Conservation (phyloP, 2,888 invertebrate genomes). For the Pomacea canaliculata region DNA sequence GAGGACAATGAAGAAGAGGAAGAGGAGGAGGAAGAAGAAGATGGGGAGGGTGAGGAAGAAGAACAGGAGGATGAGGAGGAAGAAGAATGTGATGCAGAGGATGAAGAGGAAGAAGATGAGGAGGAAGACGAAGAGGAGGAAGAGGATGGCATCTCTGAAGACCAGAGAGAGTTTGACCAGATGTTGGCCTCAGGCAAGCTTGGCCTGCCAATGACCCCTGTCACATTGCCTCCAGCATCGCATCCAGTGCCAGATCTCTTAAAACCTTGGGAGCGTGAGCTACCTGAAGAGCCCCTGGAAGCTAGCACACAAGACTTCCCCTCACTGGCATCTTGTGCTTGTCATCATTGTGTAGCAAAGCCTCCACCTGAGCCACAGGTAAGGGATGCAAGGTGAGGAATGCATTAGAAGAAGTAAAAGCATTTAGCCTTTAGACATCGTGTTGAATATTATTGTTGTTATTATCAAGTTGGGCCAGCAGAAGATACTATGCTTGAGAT, state of each 20-base stretch:
- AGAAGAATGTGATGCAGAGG: conserved; percentile 38
- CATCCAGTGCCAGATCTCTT: background rate
- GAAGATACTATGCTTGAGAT: too few relatives aligned
- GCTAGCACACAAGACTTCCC: conserved; percentile 17
- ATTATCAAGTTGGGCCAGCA: too few relatives aligned
- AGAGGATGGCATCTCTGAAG: conserved; percentile 44
- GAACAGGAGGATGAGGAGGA: conserved; percentile 39
- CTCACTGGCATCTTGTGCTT: conserved; percentile 48
- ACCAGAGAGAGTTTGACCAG: conserved; percentile 26
- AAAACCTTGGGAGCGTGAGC: conserved; percentile 18
- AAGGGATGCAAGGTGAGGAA: conserved; percentile 13
- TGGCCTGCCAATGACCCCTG: conserved; percentile 34
- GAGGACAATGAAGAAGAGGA: conserved; percentile 55
- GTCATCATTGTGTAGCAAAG: conserved; percentile 60
- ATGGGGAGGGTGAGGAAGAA: conserved; percentile 35
- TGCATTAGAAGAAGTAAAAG: too few relatives aligned
- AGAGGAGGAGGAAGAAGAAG: conserved; percentile 44
- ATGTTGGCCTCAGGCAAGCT: conserved; percentile 24
- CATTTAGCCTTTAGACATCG: too few relatives aligned
- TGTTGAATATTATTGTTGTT: too few relatives aligned
- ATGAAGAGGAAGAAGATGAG: conserved; percentile 44
- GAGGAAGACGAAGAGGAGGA: conserved; percentile 55
- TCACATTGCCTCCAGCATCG: conserved; percentile 2
- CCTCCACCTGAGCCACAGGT: conserved; percentile 56
- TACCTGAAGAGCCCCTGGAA: conserved; percentile 21